Base-by-base conservation (phyloP, 2,888 invertebrate genomes). In the Hirtodrosophila duncani region DNA sequence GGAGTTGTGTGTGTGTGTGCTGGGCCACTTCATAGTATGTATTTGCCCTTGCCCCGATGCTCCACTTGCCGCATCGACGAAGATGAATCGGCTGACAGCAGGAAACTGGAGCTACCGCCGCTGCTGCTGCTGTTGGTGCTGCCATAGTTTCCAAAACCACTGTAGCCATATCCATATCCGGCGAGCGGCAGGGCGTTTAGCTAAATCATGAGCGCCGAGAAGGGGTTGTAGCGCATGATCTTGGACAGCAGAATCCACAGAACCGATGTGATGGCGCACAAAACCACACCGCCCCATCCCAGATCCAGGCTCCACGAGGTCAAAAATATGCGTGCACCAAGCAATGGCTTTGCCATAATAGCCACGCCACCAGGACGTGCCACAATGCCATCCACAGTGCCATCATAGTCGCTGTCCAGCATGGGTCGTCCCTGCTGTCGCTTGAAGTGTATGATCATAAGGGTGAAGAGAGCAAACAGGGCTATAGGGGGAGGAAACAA, bases 361-460 rank as follows among this genome's bases (percentile, higher is more conserved):
- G 89, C 88, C 0, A 89, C 89, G 29, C 86, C 85, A 3, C 85
- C 85, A 0, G 88, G 88, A n/a, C 84, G 69, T 7, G 86, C 86
- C n/a, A 93, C 88, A 9, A 94, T 91, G 0, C 93, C 94, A 83
- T 93, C 93, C 2, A 91, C 91, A 0, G 92, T 91, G 51, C 91
- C 91, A 82, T 92, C 91, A 7, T 88, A 87, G 7, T 90, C 89
- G 27, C 89, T 88, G 14, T 91, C 90, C 3, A 89, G 82, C 14
- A 90, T 89, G 2, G 91, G 91, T 27, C 90, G 90, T 55, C 88
- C 90, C 85, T 93, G 94, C 53, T 92, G 90, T 17, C 96, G 90
- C 85, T 97, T 97, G 88, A 94, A 95, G 88, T 97, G 95, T 84
- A 97, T 96, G 85, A 97, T 97, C 88, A 95, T 92, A 53, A 97